Evolutionary conservation across 2,113 vertebrate genomes (phyloP).

Genomic region (Petroica traversi): DNA sequence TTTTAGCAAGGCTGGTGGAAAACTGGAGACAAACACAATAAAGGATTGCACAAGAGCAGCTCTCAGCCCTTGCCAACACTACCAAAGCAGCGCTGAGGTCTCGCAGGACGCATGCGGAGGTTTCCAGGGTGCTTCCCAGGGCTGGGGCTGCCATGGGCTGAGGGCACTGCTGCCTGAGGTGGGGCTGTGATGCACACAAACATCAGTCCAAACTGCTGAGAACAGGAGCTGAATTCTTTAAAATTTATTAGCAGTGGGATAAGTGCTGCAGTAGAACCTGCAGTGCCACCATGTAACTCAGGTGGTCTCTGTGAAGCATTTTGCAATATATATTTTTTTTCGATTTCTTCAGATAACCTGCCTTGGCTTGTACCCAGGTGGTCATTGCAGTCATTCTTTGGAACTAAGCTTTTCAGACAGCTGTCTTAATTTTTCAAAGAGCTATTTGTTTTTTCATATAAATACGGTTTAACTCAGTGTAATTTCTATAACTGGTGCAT

Average conservation of each 20-base stretch:
- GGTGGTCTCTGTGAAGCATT: not conserved
- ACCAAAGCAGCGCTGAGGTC: not conserved
- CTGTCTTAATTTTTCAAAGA: not conserved
- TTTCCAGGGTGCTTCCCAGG: not conserved
- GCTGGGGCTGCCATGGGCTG: not conserved
- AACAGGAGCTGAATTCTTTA: not conserved
- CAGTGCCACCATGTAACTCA: not conserved
- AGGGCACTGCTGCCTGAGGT: not conserved
- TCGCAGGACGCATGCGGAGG: not conserved
- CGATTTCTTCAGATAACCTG: rapidly evolving
- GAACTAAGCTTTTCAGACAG: not conserved
- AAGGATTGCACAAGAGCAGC: slow-evolving; percentile 20
- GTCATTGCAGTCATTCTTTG: not conserved
- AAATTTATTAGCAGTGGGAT: not conserved
- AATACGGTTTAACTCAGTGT: not conserved
- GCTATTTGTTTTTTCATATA: not conserved
- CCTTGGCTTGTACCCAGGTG: not conserved
- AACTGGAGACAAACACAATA: slow-evolving; percentile 2
- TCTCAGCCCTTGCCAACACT: not conserved
- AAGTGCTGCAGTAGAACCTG: not conserved
- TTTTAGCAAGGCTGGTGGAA: slow-evolving; percentile 32
- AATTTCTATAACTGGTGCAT: not conserved
- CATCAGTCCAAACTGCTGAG: not conserved
- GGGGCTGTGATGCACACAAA: not conserved
- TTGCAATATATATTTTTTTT: not conserved